phyloP scores from a whole-genome alignment of 2,113 vertebrate genomes.

The Silurus asotus region DNA sequence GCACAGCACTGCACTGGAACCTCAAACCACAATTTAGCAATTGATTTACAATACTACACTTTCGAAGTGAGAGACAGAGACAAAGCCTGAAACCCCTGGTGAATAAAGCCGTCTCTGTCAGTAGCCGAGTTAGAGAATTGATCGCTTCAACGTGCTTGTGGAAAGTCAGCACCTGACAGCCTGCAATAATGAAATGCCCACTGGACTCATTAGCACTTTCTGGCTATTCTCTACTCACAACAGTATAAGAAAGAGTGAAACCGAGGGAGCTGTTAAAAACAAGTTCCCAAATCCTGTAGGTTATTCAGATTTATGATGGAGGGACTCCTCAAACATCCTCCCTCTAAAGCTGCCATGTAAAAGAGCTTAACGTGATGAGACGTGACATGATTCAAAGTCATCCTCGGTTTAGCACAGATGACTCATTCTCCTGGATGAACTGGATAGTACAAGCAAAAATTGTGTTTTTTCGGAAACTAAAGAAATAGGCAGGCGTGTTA shows the following conservation, averaged over 20 bases:
- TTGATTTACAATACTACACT: neutral
- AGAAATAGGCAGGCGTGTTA: neutral
- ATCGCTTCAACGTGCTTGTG: slow-evolving; percentile 13
- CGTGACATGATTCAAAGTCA: slow-evolving; percentile 39
- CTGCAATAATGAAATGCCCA: slow-evolving; percentile 34
- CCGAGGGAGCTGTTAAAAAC: neutral
- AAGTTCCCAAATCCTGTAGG: neutral
- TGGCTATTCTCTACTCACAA: neutral
- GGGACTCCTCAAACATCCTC: neutral
- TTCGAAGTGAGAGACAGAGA: neutral
- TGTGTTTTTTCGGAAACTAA: neutral
- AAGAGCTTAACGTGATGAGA: slow-evolving; percentile 32
- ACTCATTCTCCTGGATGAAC: neutral
- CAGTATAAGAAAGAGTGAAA: neutral
- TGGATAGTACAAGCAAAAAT: neutral
- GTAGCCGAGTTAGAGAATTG: slow-evolving; percentile 26
- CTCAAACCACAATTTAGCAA: no score
- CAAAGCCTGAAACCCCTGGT: neutral
- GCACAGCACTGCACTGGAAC: neutral
- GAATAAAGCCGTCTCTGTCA: slow-evolving; percentile 19
- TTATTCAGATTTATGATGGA: slow-evolving; percentile 14
- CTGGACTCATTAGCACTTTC: slow-evolving; percentile 22
- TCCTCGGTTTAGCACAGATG: slow-evolving; percentile 15
- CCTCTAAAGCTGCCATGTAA: slow-evolving; percentile 15
- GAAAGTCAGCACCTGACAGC: slow-evolving; percentile 29